phyloP scores from a whole-genome alignment of 2,888 invertebrate species.

The Sinhomidia bicolor region DNA sequence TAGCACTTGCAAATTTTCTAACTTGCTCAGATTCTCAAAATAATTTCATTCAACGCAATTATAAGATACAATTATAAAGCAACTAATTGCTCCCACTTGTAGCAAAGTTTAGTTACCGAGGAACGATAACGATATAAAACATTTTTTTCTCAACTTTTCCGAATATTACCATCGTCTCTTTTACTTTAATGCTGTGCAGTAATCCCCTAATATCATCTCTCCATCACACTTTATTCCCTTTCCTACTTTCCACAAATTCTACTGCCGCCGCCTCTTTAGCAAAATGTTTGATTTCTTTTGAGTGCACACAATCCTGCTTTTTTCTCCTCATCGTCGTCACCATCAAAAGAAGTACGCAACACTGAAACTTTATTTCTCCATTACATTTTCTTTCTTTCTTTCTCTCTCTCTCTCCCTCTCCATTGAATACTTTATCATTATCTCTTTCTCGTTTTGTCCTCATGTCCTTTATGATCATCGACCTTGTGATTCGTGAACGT shows the following conservation, averaged over 20 bases:
- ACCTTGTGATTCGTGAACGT: slow-evolving; percentile 23
- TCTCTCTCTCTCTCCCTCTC: background rate
- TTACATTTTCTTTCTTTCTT: background rate
- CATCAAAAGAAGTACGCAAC: slow-evolving; percentile 12
- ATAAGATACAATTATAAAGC: no score
- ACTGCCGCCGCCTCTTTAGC: background rate
- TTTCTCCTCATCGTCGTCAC: background rate
- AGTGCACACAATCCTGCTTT: background rate
- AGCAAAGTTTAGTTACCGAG: no score
- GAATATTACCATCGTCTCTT: no score
- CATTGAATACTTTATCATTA: slow-evolving; percentile 20
- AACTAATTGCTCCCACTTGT: no score
- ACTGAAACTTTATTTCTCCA: slow-evolving; percentile 25
- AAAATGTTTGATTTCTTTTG: background rate
- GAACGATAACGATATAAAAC: no score
- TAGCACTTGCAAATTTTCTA: no score
- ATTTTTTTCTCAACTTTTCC: no score
- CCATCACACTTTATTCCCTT: no score
- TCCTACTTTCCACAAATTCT: no score
- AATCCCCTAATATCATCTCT: background rate
- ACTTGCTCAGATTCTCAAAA: no score
- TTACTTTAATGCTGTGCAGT: no score
- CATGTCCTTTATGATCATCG: slow-evolving; percentile 34
- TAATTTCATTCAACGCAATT: no score
- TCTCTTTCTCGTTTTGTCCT: slow-evolving; percentile 13